Percentiles rank a stretch among this genome's conserved stretches.
Evolutionary conservation across 1,140 invertebrate genomes (phyloP).

Genomic region (Agrypnia vestita): DNA sequence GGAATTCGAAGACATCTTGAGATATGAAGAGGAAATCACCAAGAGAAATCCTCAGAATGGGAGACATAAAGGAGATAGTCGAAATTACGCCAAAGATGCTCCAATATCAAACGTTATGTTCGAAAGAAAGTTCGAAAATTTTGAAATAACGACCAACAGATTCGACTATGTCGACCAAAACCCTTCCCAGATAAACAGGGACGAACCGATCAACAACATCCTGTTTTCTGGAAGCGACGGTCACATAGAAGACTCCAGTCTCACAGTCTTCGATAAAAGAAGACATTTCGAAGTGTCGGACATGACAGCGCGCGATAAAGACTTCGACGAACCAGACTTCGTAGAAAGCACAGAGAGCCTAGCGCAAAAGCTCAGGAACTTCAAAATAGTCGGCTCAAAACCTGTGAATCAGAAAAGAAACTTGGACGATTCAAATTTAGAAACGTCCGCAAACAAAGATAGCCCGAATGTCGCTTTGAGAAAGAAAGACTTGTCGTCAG

Average conservation of each 20-base stretch:
- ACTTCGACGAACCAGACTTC: conserved; percentile 18
- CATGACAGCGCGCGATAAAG: conserved; percentile 41
- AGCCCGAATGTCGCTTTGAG: conserved; percentile 12
- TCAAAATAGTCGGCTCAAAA: background rate
- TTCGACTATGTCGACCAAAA: background rate
- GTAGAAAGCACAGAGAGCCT: background rate
- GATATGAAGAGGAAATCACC: conserved; percentile 2
- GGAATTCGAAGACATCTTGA: background rate
- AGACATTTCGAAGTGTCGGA: conserved; percentile 55
- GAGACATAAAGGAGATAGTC: background rate
- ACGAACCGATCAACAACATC: background rate
- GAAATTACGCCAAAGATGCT: background rate
- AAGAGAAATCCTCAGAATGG: conserved; percentile 12
- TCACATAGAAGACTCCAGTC: conserved; percentile 40
- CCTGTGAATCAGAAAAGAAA: conserved; percentile 13
- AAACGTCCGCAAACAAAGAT: background rate
- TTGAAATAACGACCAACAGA: conserved; percentile 18
- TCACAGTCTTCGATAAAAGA: conserved; percentile 46
- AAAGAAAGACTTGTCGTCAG: background rate
- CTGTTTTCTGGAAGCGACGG: conserved; percentile 28
- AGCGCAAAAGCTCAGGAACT: conserved; percentile 10
- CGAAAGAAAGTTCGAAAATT: background rate
- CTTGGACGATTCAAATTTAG: conserved; percentile 20
- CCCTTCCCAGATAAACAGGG: background rate
- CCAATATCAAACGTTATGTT: background rate